Conservation (phyloP, 2,888 invertebrate species). For the Clitarchus hookeri region DNA sequence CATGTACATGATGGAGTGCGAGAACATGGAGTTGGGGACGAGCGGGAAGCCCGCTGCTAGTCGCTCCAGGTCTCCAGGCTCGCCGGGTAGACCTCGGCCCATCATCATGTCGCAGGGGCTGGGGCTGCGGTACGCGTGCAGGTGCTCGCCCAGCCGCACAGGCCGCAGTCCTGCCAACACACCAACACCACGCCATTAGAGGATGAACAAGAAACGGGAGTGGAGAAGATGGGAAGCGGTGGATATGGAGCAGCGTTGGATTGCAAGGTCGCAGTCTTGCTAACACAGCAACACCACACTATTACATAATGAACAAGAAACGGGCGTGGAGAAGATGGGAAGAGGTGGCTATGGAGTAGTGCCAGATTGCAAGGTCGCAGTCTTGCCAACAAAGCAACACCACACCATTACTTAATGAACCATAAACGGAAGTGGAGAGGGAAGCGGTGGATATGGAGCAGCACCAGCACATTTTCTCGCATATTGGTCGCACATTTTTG, state of each 20-base stretch:
- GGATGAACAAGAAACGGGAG: too few relatives aligned
- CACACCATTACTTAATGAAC: too few relatives aligned
- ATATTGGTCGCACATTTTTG: too few relatives aligned
- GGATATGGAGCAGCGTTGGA: too few relatives aligned
- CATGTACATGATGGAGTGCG: constrained; percentile 91
- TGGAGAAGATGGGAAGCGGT: background rate
- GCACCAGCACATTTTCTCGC: too few relatives aligned
- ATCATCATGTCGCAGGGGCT: constrained; percentile 45
- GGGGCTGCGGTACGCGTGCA: constrained; percentile 45
- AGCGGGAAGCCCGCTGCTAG: constrained; percentile 67
- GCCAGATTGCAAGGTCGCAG: background rate
- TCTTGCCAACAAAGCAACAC: background rate
- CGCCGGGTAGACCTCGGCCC: constrained; percentile 44
- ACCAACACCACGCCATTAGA: background rate
- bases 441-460: too few relatives aligned
- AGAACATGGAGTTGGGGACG: constrained; percentile 86
- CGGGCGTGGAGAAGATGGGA: background rate
- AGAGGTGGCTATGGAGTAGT: too few relatives aligned
- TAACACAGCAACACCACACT: background rate
- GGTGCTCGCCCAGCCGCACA: background rate
- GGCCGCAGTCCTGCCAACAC: background rate
- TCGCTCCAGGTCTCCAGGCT: constrained; percentile 47
- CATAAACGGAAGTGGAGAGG: background rate
- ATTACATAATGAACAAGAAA: too few relatives aligned
- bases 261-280: background rate